phyloP scores from a whole-genome alignment of 2,797 vertebrate genomes.

The Pipistrellus pygmaeus region DNA sequence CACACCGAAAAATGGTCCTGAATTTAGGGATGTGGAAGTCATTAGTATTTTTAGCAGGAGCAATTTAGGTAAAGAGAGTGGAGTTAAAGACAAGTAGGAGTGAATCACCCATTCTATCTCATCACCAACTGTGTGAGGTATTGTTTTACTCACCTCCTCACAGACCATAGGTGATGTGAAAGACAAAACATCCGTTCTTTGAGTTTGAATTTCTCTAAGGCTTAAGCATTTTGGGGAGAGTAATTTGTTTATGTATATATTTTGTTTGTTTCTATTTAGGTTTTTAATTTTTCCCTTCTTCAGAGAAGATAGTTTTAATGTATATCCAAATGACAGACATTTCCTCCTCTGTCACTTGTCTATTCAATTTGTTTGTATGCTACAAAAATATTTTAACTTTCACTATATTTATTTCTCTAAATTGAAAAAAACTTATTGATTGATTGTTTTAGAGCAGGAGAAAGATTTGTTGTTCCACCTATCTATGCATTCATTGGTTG shows the following conservation, averaged over 20 bases:
- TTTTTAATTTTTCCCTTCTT: background rate
- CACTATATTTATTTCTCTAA: background rate
- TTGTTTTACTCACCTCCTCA: background rate
- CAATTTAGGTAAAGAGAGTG: background rate
- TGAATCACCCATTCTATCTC: background rate
- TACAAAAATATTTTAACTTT: slow-evolving; percentile 42
- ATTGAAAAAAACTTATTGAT: background rate
- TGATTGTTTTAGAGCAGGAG: background rate
- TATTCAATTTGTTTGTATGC: background rate
- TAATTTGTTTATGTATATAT: background rate
- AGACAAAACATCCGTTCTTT: background rate
- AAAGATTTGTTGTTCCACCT: background rate
- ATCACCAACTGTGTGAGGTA: background rate
- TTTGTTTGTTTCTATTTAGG: background rate
- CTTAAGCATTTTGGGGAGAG: background rate
- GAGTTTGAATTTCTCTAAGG: slow-evolving; percentile 11
- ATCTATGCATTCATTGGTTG: background rate
- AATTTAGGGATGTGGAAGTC: background rate
- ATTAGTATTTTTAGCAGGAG: background rate
- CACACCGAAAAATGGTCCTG: background rate
- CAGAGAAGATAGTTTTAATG: background rate
- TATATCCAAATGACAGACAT: background rate
- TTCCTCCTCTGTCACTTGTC: background rate
- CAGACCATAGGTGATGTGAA: background rate
- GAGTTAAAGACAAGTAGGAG: background rate